Evolutionary conservation across 1,140 invertebrate species (phyloP), one percentile per base, ranked within the genome.

Genomic region (Pectinophora gossypiella): DNA sequence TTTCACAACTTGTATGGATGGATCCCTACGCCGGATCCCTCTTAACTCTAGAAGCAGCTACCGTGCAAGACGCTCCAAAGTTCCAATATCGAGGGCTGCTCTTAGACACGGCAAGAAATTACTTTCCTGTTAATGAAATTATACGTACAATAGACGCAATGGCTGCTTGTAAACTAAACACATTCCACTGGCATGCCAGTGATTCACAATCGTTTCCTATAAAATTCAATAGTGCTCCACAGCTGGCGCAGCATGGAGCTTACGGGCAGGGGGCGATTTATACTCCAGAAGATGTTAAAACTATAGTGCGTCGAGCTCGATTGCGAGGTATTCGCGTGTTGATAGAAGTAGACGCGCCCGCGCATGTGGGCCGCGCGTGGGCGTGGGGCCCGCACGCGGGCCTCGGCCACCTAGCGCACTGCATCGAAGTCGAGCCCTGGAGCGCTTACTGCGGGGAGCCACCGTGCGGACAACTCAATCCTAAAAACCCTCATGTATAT

Each of bases 181-280:
- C 94, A 6, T 92, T 97, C 49, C 95, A 96, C 76, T 96, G 94
- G 94, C 95, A 97, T 68, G 89, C 94, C 0, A 95, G 94, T 1
- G 95, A 96, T 71, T 92, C 93, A 0, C 95, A 97, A 63, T 95
- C 94, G 65, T 96, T 96, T 78, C 95, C 95, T 0, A 89, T 95
- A 56, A 83, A 91, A 23, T 90, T 94, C 2, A 88, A 91, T 10
- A 89, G 90, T 51, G 91, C 93, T 20, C 95, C 95, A 0, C 89
- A 93, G 59, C 83, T 96, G 69, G 89, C 92, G 0, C 90, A 91
- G 54, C 92, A 92, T 60, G 95, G 95, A 12, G 93, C 95, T 0
- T 96, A 96, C 68, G 91, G 91, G 3, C 86, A 90, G 0, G 89
- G 90, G 19, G 90, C 93, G 62, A 89, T 92, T 0, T 96, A 96